These are phyloP conservation scores for Poecilia gillii DNA, from an alignment of 2,797 vertebrate species.

Conservation along the genomic window DNA sequence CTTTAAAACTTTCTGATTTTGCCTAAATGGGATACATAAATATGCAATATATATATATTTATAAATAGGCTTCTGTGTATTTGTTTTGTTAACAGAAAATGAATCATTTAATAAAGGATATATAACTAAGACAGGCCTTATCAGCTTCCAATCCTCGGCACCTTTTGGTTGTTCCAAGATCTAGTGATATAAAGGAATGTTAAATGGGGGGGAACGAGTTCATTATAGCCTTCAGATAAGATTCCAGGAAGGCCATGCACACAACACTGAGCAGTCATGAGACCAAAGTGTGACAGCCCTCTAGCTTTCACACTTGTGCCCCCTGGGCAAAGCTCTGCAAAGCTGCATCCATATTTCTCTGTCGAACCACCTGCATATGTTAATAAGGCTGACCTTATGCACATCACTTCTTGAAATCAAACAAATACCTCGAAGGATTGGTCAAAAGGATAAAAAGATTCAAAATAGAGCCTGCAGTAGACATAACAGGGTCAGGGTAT, in stretches of 20 bases:
- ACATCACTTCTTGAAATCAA: not conserved
- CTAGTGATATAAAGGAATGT: slow-evolving; percentile 26
- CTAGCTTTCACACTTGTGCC: slow-evolving; percentile 41
- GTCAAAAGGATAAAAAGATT: not conserved
- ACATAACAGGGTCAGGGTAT: not conserved
- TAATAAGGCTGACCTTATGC: slow-evolving; percentile 29
- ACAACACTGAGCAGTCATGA: slow-evolving; percentile 60
- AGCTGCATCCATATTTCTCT: slow-evolving; percentile 14
- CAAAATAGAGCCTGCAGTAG: not conserved
- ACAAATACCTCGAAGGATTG: not conserved
- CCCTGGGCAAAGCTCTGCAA: slow-evolving; percentile 45
- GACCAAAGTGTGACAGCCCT: slow-evolving; percentile 64
- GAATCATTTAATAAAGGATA: not conserved
- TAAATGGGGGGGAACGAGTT: slow-evolving; percentile 33
- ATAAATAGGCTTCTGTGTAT: not conserved
- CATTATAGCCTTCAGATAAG: slow-evolving; percentile 47
- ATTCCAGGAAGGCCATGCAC: slow-evolving; percentile 41
- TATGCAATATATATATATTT: too few relatives aligned
- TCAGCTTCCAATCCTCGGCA: slow-evolving; percentile 16
- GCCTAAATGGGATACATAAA: not conserved
- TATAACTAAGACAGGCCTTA: slow-evolving; percentile 1
- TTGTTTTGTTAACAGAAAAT: slow-evolving; percentile 14
- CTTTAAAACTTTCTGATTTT: not conserved
- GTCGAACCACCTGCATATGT: slow-evolving; percentile 31
- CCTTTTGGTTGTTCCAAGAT: slow-evolving; percentile 18